These are phyloP conservation scores for Muraenolepis orangiensis DNA, from an alignment of 2,797 vertebrate species.

Conservation along the genomic window DNA sequence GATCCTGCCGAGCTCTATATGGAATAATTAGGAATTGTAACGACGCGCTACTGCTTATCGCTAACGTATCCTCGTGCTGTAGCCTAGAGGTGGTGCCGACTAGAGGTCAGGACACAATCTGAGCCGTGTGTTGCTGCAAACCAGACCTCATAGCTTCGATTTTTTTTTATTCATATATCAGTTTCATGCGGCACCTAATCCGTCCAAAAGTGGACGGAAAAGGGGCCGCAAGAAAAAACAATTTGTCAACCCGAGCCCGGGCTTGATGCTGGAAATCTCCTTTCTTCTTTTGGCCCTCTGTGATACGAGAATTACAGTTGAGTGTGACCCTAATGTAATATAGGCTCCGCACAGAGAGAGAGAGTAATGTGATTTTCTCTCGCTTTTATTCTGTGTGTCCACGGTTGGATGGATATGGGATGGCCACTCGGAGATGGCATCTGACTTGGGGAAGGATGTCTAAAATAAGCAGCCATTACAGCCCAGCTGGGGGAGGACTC, in stretches of 20 bases:
- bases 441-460: slow-evolving; percentile 48
- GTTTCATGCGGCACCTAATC: slow-evolving; percentile 29
- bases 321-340: slow-evolving; percentile 72
- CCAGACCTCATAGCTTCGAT: slow-evolving; percentile 39
- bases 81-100: slow-evolving; percentile 29
- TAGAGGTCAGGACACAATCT: slow-evolving; percentile 39
- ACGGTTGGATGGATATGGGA: slow-evolving; percentile 58
- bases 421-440: slow-evolving; percentile 59
- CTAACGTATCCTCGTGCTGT: slow-evolving; percentile 11
- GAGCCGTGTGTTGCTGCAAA: slow-evolving; percentile 30
- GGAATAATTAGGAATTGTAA: neutral
- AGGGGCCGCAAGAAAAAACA: slow-evolving; percentile 62
- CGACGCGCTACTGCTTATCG: neutral
- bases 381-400: slow-evolving; percentile 71
- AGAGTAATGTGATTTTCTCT: slow-evolving; percentile 70
- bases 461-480: slow-evolving; percentile 38
- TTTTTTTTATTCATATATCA: slow-evolving; percentile 55
- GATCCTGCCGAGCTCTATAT: neutral
- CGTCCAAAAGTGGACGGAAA: slow-evolving; percentile 26
- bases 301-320: slow-evolving; percentile 68
- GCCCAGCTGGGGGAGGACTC: slow-evolving; percentile 26
- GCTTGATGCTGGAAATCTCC: slow-evolving; percentile 56
- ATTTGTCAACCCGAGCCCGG: slow-evolving; percentile 61
- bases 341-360: slow-evolving; percentile 60
- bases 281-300: slow-evolving; percentile 57